A percentile compares a stretch with the other conserved stretches of the same genome.
Evolutionary conservation across 2,888 invertebrate species (phyloP).

Genomic region (Nebria brevicollis): DNA sequence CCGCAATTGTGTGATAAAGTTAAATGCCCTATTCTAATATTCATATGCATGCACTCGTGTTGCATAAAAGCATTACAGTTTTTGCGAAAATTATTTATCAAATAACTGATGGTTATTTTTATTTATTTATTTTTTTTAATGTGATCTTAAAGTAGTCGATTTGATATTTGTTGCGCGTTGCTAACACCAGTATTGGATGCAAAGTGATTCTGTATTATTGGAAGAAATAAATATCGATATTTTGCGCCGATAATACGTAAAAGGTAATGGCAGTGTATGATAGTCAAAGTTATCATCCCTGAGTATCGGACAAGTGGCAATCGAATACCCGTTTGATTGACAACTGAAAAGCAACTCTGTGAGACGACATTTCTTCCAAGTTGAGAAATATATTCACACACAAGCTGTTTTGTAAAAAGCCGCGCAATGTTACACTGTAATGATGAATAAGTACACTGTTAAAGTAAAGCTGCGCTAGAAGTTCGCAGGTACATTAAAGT

Average conservation of each 20-base stretch:
- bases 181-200: neutral
- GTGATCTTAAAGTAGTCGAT: neutral
- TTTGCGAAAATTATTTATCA: too few relatives aligned
- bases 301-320: conserved; percentile 11
- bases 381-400: conserved; percentile 16
- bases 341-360: conserved; percentile 54
- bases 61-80: conserved; percentile 11
- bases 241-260: neutral
- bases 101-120: too few relatives aligned
- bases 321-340: conserved; percentile 51
- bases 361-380: conserved; percentile 45
- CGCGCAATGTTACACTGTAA: neutral
- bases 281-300: conserved; percentile 1
- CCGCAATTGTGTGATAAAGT: conserved; percentile 58
- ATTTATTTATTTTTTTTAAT: too few relatives aligned
- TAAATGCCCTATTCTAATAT: conserved; percentile 56
- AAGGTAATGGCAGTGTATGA: neutral
- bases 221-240: neutral
- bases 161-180: neutral
- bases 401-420: neutral
- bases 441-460: neutral
- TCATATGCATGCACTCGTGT: conserved; percentile 47
- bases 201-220: neutral
- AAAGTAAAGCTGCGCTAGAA: too few relatives aligned
- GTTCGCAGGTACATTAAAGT: neutral